Base-by-base conservation (phyloP, 23 tunicate species). In the Styela plicata region DNA sequence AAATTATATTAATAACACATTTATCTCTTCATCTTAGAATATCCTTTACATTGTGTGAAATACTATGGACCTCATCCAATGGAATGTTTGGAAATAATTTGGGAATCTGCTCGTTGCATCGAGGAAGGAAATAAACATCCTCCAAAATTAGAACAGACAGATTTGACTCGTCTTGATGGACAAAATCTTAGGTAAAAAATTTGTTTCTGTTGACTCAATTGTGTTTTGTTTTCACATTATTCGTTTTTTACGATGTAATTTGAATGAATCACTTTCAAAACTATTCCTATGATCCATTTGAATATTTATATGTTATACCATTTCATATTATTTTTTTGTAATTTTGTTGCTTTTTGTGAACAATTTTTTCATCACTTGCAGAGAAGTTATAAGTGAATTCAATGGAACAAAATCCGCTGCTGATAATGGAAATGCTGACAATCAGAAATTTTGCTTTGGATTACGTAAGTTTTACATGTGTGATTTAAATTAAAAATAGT, bases 31-130 rank as follows among this genome's bases (percentile, higher is more conserved):
- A n/a, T n/a, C n/a, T n/a, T n/a, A 80, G 84, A 80, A 63, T 66
- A 69, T 36, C 85, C 85, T 70, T 5, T 29, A 34, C 29, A 52
- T 69, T 70, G 85, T 52, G 23, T 34, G n/a, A 36, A 35, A 69
- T 82, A 82, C 30, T 80, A 66, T 33, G 84, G 84, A 21, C 74
- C 30, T 1, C 84, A 80, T 34, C 21, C 84, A 23, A 10, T 64
- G 53, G 74, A 80, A 29, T 80, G 84, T 80, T 52, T 80, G 57
- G 69, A 23, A 31, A 80, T 74, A 1, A 66, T 80, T 2, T 80
- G 84, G 84, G 27, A 26, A 1, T 61, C 33, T 65, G 73, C 36
- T 10, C 36, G 64, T 27, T 80, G 84, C 29, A 21, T 64, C 21
- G 30, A 63, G 1, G 84, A 61, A 32, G 84, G 84, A 22, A 30